These are phyloP conservation scores for Sycobia sp. DNA, from an alignment of 1,140 invertebrate genomes.

Conservation along the genomic window DNA sequence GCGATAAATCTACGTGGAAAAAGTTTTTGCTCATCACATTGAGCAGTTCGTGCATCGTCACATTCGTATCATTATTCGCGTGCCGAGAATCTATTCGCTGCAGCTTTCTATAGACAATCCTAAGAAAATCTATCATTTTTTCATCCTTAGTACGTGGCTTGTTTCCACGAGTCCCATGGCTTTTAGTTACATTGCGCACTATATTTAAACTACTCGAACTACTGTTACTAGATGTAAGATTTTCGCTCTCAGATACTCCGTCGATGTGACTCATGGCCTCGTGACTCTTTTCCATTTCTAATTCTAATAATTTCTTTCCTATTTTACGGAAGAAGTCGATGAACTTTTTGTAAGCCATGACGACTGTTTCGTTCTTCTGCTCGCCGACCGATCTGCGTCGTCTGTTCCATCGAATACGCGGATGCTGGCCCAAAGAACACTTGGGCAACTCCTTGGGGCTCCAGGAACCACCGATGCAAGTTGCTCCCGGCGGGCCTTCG, in stretches of 20 bases:
- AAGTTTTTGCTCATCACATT: conserved; percentile 59
- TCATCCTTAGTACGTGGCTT: conserved; percentile 53
- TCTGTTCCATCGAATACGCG: conserved; percentile 78
- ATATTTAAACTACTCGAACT: neutral
- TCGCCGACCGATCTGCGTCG: conserved; percentile 58
- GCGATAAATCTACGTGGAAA: conserved; percentile 56
- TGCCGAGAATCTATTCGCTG: conserved; percentile 55
- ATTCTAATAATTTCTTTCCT: conserved; percentile 55
- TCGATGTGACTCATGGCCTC: conserved; percentile 34
- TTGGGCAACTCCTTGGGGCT: conserved; percentile 78
- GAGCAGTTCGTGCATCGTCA: conserved; percentile 58
- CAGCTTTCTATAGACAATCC: conserved; percentile 54
- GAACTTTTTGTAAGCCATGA: conserved; percentile 53
- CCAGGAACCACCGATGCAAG: conserved; percentile 89
- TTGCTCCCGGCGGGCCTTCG: conserved; percentile 89
- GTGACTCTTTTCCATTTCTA: conserved; percentile 54
- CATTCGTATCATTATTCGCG: conserved; percentile 50
- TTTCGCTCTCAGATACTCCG: conserved; percentile 1
- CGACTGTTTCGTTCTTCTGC: conserved; percentile 38
- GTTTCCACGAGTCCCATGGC: conserved; percentile 45
- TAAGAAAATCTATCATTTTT: conserved; percentile 58
- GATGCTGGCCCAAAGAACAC: conserved; percentile 81
- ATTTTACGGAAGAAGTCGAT: conserved; percentile 59
- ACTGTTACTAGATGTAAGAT: conserved; percentile 10
- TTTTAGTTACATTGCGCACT: conserved; percentile 41